Percentiles rank a stretch among this genome's conserved stretches.
These are phyloP conservation scores for Chaetodon trifascialis DNA, from an alignment of 2,113 vertebrate species.

Conservation along the genomic window DNA sequence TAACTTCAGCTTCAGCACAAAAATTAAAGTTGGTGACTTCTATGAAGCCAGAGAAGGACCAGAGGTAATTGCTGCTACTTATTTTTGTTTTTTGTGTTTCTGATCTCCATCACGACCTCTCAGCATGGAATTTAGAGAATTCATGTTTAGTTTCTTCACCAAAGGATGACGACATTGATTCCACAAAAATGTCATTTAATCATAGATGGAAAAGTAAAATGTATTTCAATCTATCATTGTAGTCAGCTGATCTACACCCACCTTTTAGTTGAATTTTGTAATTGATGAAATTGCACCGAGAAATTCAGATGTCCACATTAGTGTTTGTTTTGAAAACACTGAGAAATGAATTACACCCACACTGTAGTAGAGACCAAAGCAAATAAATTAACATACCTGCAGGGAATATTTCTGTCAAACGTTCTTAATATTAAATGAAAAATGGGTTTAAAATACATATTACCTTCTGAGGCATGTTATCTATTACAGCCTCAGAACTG, in stretches of 20 bases:
- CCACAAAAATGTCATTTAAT: not conserved
- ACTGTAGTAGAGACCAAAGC: not conserved
- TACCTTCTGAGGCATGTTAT: not conserved
- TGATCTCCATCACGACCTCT: not conserved
- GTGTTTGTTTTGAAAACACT: not conserved
- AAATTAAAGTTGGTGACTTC: constrained; percentile 98
- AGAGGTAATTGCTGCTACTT: constrained; percentile 84
- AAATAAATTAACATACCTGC: not conserved
- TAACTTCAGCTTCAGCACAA: constrained; percentile 99
- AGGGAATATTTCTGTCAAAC: not conserved
- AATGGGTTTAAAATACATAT: not conserved
- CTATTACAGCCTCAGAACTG: not conserved
- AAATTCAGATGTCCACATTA: not conserved
- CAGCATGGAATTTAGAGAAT: not conserved
- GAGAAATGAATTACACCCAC: not conserved
- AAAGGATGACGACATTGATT: not conserved
- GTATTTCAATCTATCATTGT: not conserved
- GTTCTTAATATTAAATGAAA: not conserved
- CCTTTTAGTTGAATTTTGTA: not conserved
- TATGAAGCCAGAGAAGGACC: constrained; percentile 98
- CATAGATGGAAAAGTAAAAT: not conserved
- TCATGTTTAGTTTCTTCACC: not conserved
- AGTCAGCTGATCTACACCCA: too few relatives aligned
- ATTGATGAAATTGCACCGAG: not conserved
- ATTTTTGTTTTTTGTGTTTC: not conserved